Percentiles rank a stretch among this genome's conserved stretches.
These are phyloP conservation scores for Hydrophis major DNA, from an alignment of 2,797 vertebrate species.

Conservation along the genomic window DNA sequence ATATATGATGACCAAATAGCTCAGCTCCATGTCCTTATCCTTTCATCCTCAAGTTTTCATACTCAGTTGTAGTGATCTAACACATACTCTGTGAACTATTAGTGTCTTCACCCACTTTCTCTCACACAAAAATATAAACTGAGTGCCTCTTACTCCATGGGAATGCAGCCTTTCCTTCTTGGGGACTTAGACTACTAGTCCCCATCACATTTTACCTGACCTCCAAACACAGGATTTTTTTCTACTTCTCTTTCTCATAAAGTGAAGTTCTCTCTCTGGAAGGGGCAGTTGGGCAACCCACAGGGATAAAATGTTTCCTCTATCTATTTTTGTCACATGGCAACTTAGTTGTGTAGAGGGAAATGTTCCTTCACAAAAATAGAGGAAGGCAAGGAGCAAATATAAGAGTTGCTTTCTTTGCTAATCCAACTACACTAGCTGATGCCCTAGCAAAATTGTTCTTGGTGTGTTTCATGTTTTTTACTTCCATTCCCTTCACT, in stretches of 20 bases:
- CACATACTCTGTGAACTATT: background rate
- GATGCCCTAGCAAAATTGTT: background rate
- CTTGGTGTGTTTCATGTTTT: background rate
- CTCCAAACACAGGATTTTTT: background rate
- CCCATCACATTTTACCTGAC: background rate
- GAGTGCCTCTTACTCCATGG: background rate
- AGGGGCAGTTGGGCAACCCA: background rate
- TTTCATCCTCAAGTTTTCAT: background rate
- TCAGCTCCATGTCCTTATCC: background rate
- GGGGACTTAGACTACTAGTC: background rate
- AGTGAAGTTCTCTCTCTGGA: background rate
- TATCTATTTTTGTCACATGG: no score
- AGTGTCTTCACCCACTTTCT: background rate
- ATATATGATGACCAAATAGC: background rate
- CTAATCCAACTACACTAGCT: background rate
- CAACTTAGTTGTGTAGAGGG: background rate
- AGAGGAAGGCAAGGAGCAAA: background rate
- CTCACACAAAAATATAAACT: background rate
- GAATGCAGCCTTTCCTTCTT: background rate
- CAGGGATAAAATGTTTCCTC: background rate
- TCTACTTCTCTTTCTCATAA: background rate
- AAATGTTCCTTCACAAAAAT: background rate
- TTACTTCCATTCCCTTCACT: background rate
- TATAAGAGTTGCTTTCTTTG: background rate
- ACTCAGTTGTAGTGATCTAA: background rate